Percentiles rank a stretch among this genome's conserved stretches.
Conservation (phyloP, 2,888 invertebrate species). For the Acanthacorydalis orientalis region DNA sequence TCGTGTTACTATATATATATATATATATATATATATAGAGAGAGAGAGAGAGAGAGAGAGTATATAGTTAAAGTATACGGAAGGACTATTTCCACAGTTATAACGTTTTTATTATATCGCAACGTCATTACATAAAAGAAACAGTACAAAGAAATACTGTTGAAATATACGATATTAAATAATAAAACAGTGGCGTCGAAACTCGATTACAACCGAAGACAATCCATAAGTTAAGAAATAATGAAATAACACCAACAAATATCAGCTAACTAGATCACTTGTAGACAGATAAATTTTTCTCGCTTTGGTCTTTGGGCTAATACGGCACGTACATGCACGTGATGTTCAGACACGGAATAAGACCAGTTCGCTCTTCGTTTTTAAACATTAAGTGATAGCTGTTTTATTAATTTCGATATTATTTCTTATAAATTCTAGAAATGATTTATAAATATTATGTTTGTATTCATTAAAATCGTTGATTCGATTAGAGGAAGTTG, state of each 20-base stretch:
- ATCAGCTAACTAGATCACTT: conserved; percentile 3
- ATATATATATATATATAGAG: neutral
- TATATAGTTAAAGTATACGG: too few relatives aligned
- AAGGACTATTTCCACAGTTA: too few relatives aligned
- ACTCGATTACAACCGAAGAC: neutral
- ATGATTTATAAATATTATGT: too few relatives aligned
- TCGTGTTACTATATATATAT: neutral
- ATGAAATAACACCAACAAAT: conserved; percentile 4
- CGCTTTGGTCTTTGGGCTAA: conserved; percentile 4
- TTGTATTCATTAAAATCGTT: too few relatives aligned
- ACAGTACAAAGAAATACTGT: neutral
- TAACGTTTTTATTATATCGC: neutral
- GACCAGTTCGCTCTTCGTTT: neutral
- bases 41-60: too few relatives aligned
- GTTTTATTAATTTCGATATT: too few relatives aligned
- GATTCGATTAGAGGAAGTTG: too few relatives aligned
- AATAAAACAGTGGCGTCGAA: neutral
- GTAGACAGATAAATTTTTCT: conserved; percentile 5
- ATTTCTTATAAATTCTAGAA: too few relatives aligned
- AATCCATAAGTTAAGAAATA: neutral
- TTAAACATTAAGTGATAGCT: too few relatives aligned
- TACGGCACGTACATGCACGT: conserved; percentile 1
- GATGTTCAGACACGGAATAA: neutral
- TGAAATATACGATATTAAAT: neutral
- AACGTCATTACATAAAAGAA: neutral